Base-by-base conservation (phyloP, 2,797 vertebrate species). In the Octomys mimax region DNA sequence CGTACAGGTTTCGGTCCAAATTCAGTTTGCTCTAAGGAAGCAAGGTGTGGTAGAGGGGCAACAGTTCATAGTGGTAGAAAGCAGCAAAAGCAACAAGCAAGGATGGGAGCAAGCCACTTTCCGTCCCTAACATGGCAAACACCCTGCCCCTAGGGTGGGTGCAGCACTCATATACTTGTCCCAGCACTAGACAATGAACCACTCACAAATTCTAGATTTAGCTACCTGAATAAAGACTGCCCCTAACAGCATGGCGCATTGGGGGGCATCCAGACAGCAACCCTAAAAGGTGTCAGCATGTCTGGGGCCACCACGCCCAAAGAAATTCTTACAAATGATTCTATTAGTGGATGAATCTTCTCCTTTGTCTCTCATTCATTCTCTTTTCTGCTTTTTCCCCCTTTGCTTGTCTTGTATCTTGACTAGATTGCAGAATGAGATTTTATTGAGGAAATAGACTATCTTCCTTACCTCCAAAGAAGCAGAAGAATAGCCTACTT, bases 401-500 rank as follows among this genome's bases (percentile, higher is more conserved):
- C 61, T 39, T 21, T 8, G 77, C 31, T 88, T 75, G 14, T 84
- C 36, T 68, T 12, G 57, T 75, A 16, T 84, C 19, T 36, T 82
- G 21, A 79, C 13, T 89, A 26, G 13, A 57, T 73, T 77, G 36
- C 16, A 39, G 28, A 90, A 46, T 88, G 33, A 11, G 33, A 11
- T 33, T 42, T 93, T 91, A 68, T 93, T 18, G 83, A 83, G 49
- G 12, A 54, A 93, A 70, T n/a, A 73, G 14, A 64, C 33, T 36
- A 24, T 62, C 57, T 86, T 57, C 64, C 62, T 52, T 87, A 39
- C n/a, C 93, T 88, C 93, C 70, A 49, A 91, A 87, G 70, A 71
- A 89, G 49, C 21, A 80, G 61, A 22, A 21, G 26, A 75, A 68
- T 16, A 54, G 14, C 77, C 46, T 90, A 0, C 61, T 91, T 52